phyloP scores from a whole-genome alignment of 1,140 invertebrate species.

The Acromyrmex heyeri region DNA sequence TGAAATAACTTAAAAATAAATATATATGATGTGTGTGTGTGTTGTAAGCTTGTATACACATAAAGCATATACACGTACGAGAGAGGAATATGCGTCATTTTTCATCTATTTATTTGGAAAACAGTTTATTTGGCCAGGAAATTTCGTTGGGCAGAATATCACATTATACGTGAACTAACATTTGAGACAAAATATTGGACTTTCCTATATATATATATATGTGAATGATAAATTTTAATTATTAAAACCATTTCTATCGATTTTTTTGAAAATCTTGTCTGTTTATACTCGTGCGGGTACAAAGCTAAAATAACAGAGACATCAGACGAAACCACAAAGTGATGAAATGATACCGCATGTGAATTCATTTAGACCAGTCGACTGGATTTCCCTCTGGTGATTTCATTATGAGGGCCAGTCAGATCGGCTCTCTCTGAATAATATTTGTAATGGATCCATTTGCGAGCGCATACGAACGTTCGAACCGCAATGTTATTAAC shows the following conservation, averaged over 20 bases:
- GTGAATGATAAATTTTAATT: slow-evolving; percentile 40
- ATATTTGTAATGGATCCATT: slow-evolving; percentile 64
- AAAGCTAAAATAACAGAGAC: slow-evolving; percentile 57
- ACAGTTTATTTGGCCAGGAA: slow-evolving; percentile 17
- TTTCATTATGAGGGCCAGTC: slow-evolving; percentile 57
- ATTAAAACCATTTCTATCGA: slow-evolving; percentile 17
- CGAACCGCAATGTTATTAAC: slow-evolving; percentile 47
- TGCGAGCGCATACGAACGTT: slow-evolving; percentile 17
- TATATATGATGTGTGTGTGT: not conserved
- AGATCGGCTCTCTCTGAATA: slow-evolving; percentile 37
- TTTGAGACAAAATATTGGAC: slow-evolving; percentile 6
- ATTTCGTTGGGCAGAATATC: slow-evolving; percentile 1
- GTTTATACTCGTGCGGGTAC: slow-evolving; percentile 28
- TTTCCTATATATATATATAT: not conserved
- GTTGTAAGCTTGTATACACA: too few relatives aligned
- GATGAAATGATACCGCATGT: slow-evolving; percentile 61
- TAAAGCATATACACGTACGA: not conserved
- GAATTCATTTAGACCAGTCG: slow-evolving; percentile 52
- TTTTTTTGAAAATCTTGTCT: slow-evolving; percentile 36
- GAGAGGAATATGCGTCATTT: not conserved
- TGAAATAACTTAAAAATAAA: slow-evolving; percentile 6
- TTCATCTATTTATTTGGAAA: slow-evolving; percentile 23
- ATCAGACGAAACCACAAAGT: slow-evolving; percentile 41
- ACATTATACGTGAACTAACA: not conserved
- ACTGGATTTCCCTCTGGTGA: slow-evolving; percentile 49